Base-by-base conservation (phyloP, 2,797 vertebrate species). In the Columba guinea region DNA sequence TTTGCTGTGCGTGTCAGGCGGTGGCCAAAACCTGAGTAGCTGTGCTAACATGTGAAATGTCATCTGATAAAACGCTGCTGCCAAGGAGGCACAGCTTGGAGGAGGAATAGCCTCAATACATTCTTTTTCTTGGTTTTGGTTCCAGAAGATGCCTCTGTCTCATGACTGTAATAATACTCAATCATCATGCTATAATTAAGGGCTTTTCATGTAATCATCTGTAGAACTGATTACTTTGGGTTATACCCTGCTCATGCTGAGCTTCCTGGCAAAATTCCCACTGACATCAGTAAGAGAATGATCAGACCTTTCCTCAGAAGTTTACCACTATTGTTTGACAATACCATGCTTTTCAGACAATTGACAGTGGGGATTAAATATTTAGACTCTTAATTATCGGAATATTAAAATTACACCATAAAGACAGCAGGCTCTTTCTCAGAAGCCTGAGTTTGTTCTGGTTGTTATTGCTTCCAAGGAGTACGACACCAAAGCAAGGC, bases 101-200 rank as follows among this genome's bases (percentile, higher is more conserved):
- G 73, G 24, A 87, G 62, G 71, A 85, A 73, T 81, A 93, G 75
- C 76, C 86, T 89, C 91, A 87, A 52, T 84, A 51, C 4, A 9
- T 52, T 89, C 30, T 83, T 68, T 82, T 80, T 73, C 79, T 93
- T 85, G 62, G 51, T 92, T 90, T 95, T 90, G 75, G 28, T 96
- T 96, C 88, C 90, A 95, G 86, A 87, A 93, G 86, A 83, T 91
- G 92, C 74, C 62, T 96, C 68, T 84, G 49, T 95, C 88, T 94
- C 69, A 87, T 94, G 78, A 93, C 86, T 96, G 81, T 83, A 95
- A 95, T 92, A 83, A 81, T 87, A 89, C 48, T 95, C 90, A 94
- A 75, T 95, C 89, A 94, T 89, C 93, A 56, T 93, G 84, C 78
- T 93, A 81, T 96, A 96, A 96, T 96, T 94, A 96, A 96, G 91